These are phyloP conservation scores for Rhineura floridana DNA, from an alignment of 2,113 vertebrate species.

Conservation along the genomic window DNA sequence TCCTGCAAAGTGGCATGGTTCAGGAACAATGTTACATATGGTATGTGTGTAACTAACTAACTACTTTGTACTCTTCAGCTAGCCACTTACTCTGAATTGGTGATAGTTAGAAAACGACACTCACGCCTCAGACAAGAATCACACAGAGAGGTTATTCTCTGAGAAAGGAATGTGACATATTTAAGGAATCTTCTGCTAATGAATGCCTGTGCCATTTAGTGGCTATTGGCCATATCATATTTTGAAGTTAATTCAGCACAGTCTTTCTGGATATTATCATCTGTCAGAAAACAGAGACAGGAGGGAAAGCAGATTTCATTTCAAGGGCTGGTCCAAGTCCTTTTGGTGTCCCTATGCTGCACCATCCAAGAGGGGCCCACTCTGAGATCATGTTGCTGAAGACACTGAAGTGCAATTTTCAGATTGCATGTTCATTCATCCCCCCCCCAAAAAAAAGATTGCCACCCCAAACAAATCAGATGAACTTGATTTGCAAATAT, in stretches of 20 bases:
- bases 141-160: conserved; percentile 28
- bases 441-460: background rate
- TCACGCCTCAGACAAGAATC: conserved; percentile 29
- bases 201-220: conserved; percentile 34
- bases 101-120: background rate
- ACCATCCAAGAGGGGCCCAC: no score
- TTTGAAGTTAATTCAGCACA: conserved; percentile 56
- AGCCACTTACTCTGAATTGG: conserved; percentile 54
- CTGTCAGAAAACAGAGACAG: conserved; percentile 54
- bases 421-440: no score
- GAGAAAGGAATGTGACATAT: conserved; percentile 31
- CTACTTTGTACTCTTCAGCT: conserved; percentile 43
- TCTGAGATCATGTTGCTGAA: background rate
- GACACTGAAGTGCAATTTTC: background rate
- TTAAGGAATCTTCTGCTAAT: conserved; percentile 43
- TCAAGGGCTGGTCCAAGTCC: background rate
- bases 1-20: background rate
- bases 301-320: conserved; percentile 46
- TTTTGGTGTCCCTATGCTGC: background rate
- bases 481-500: background rate
- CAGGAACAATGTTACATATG: background rate
- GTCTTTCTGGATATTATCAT: conserved; percentile 55
- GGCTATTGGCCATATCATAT: conserved; percentile 23
- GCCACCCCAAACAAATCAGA: background rate
- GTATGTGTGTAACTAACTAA: background rate